phyloP scores from a whole-genome alignment of 2,888 invertebrate species.

The Cosmia trapezina region DNA sequence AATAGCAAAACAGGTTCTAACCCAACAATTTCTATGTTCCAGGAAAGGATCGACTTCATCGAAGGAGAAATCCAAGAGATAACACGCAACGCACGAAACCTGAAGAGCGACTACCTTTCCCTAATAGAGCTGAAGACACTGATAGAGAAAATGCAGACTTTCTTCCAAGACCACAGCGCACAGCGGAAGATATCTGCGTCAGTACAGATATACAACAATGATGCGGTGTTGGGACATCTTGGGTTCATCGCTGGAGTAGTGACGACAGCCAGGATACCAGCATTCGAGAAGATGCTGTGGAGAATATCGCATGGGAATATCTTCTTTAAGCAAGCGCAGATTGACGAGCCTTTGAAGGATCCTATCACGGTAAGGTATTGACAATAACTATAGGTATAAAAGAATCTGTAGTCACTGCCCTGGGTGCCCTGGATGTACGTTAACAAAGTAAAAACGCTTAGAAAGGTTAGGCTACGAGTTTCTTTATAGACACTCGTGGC shows the following conservation, averaged over 20 bases:
- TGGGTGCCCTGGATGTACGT: no score
- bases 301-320: conserved; percentile 88
- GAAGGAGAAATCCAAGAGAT: conserved; percentile 89
- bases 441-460: no score
- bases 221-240: conserved; percentile 83
- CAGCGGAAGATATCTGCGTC: conserved; percentile 87
- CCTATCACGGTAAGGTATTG: conserved; percentile 82
- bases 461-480: no score
- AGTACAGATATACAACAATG: conserved; percentile 85
- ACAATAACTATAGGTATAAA: not conserved
- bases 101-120: conserved; percentile 85
- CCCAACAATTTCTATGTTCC: conserved; percentile 57
- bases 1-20: not conserved
- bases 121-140: conserved; percentile 84
- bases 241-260: conserved; percentile 88
- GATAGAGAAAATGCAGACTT: conserved; percentile 86
- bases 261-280: conserved; percentile 82
- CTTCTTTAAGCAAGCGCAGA: conserved; percentile 88
- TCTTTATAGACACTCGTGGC: no score
- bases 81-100: conserved; percentile 86
- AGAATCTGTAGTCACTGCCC: not conserved
- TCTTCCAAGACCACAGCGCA: conserved; percentile 91
- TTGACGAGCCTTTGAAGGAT: conserved; percentile 84
- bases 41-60: conserved; percentile 89
- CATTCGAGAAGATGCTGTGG: conserved; percentile 88